Percentiles rank a stretch among this genome's conserved stretches.
Evolutionary conservation across 2,113 vertebrate species (phyloP).

Genomic region (Typhlomys cinereus): DNA sequence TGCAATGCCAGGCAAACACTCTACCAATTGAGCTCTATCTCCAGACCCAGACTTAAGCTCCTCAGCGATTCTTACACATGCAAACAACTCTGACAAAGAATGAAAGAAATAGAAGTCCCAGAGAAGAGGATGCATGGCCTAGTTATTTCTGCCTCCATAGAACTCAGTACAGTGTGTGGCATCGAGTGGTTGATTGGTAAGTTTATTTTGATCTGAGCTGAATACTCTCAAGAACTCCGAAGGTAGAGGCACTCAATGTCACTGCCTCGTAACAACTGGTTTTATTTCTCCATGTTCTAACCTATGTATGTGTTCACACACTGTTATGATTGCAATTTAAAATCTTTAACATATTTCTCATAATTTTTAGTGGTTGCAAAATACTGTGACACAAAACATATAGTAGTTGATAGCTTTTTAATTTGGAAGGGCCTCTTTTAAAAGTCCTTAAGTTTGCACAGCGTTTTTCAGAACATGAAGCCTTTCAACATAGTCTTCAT

Average conservation of each 20-base stretch:
- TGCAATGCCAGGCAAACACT: no score
- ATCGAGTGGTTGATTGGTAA: neutral
- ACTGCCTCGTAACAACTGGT: neutral
- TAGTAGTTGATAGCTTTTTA: neutral
- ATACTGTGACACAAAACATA: conserved; percentile 17
- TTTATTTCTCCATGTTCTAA: neutral
- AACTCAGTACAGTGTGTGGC: neutral
- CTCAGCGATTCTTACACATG: neutral
- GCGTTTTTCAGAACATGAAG: conserved; percentile 4
- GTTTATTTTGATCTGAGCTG: neutral
- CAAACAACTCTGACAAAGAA: neutral
- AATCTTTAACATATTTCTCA: neutral
- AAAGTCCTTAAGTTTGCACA: neutral
- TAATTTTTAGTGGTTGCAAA: conserved; percentile 32
- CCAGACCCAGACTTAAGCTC: no score
- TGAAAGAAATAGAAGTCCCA: neutral
- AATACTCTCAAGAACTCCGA: neutral
- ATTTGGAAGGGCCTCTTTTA: conserved; percentile 27
- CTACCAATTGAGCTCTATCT: no score
- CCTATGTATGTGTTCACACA: neutral
- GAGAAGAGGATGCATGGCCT: neutral
- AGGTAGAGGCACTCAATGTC: neutral
- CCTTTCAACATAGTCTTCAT: neutral
- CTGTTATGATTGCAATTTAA: neutral
- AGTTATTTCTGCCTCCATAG: neutral